These are phyloP conservation scores for Prunella fulvescens DNA, from an alignment of 2,113 vertebrate species.

Conservation along the genomic window DNA sequence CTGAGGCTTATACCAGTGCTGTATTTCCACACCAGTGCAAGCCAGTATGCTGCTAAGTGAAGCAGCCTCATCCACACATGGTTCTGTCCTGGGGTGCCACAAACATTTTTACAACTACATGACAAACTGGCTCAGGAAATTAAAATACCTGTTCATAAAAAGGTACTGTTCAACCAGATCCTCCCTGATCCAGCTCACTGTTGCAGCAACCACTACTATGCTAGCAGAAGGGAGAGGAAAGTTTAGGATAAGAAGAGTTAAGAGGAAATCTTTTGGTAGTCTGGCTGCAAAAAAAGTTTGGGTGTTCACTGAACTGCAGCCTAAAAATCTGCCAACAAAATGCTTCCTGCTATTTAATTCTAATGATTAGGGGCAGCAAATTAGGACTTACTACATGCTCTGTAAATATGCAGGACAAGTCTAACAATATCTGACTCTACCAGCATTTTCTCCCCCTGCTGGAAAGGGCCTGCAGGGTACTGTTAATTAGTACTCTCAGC, in stretches of 20 bases:
- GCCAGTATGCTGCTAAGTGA: not conserved
- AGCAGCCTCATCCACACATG: not conserved
- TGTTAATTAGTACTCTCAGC: not conserved
- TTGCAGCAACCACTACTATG: not conserved
- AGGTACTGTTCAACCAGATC: not conserved
- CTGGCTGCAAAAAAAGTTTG: not conserved
- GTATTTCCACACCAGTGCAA: not conserved
- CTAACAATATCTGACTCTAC: not conserved
- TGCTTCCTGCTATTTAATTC: not conserved
- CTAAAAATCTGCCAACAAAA: not conserved
- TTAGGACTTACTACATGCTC: not conserved
- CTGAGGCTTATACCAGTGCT: not conserved
- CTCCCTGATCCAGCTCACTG: not conserved
- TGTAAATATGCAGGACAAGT: not conserved
- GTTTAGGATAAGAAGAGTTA: not conserved
- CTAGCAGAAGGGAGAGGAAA: not conserved
- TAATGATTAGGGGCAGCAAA: not conserved
- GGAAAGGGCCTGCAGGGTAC: not conserved
- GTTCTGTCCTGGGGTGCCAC: not conserved
- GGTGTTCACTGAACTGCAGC: not conserved
- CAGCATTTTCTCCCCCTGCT: conserved; percentile 22
- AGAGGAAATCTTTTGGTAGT: not conserved
- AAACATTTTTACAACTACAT: not conserved
- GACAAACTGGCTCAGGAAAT: not conserved
- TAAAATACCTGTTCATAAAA: not conserved